These are phyloP conservation scores for Florisuga fusca DNA, from an alignment of 2,797 vertebrate species.

Conservation along the genomic window DNA sequence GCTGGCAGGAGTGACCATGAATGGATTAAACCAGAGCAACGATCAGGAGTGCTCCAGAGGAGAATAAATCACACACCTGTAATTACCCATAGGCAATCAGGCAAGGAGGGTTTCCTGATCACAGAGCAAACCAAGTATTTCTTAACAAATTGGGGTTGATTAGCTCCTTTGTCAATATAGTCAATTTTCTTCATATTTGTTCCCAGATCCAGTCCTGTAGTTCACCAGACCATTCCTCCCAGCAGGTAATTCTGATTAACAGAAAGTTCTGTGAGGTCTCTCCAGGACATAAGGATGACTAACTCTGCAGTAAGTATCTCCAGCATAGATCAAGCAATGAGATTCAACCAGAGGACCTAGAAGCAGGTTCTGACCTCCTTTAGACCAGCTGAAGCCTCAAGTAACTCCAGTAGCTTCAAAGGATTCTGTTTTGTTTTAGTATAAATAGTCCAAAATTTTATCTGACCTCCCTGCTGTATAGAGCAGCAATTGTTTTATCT, in stretches of 20 bases:
- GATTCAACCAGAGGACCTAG: neutral
- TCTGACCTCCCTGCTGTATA: neutral
- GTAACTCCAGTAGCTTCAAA: slow-evolving; percentile 2
- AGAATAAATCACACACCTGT: neutral
- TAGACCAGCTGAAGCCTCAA: neutral
- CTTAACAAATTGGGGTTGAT: neutral
- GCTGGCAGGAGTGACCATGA: neutral
- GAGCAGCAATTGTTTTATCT: neutral
- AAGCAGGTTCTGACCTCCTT: slow-evolving; percentile 11
- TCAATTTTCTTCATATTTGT: neutral
- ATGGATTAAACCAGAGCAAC: neutral
- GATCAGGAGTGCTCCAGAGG: neutral
- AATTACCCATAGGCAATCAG: neutral
- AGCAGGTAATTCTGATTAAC: neutral
- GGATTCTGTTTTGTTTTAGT: neutral
- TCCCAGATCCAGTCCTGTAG: neutral
- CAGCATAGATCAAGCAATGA: slow-evolving; percentile 9
- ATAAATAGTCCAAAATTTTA: slow-evolving; percentile 21
- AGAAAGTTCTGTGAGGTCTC: neutral
- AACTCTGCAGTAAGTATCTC: slow-evolving; percentile 21
- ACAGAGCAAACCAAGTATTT: neutral
- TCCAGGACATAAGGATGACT: slow-evolving; percentile 37
- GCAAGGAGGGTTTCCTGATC: neutral
- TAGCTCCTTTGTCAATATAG: neutral
- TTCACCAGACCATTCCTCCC: neutral